A percentile compares a stretch with the other conserved stretches of the same genome.
Conservation (phyloP, 2,888 invertebrate genomes). For the Azorinus chamasolen region DNA sequence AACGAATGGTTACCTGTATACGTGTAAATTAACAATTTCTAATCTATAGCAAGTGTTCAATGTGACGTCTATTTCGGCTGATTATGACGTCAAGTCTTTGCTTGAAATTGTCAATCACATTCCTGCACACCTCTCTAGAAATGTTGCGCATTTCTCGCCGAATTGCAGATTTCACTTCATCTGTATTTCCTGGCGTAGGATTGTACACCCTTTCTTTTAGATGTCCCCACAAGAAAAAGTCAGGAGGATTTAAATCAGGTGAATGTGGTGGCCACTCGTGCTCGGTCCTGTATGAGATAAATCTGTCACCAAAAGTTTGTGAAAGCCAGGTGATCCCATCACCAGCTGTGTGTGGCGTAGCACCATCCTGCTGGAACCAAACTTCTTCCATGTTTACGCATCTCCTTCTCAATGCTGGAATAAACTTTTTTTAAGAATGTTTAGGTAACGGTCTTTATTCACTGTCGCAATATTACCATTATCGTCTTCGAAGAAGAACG, state of each 20-base stretch:
- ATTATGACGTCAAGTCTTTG: constrained; percentile 13
- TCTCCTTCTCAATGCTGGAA: constrained; percentile 13
- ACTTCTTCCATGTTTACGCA: not conserved
- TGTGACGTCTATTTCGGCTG: not conserved
- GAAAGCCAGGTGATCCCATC: constrained; percentile 11
- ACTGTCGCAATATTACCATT: constrained; percentile 12
- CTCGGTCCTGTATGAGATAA: constrained; percentile 13
- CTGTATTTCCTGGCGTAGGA: too few species aligned
- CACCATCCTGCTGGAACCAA: constrained; percentile 48
- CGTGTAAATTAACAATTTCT: too few species aligned
- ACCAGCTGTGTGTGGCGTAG: constrained; percentile 26
- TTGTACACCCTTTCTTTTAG: too few species aligned
- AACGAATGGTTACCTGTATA: too few species aligned
- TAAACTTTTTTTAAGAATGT: constrained; percentile 20
- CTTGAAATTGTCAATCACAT: constrained; percentile 2
- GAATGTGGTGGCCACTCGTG: constrained; percentile 33
- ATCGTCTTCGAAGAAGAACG: constrained; percentile 41
- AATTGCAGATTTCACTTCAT: constrained; percentile 17
- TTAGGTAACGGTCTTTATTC: constrained; percentile 18
- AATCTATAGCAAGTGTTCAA: too few species aligned
- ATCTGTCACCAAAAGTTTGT: constrained; percentile 11
- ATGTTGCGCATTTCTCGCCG: constrained; percentile 23
- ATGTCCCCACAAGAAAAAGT: too few species aligned
- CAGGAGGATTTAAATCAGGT: constrained; percentile 33
- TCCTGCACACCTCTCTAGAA: constrained; percentile 4